Evolutionary conservation across 1,140 invertebrate genomes (phyloP).

Genomic region (Zelostemma sp.): DNA sequence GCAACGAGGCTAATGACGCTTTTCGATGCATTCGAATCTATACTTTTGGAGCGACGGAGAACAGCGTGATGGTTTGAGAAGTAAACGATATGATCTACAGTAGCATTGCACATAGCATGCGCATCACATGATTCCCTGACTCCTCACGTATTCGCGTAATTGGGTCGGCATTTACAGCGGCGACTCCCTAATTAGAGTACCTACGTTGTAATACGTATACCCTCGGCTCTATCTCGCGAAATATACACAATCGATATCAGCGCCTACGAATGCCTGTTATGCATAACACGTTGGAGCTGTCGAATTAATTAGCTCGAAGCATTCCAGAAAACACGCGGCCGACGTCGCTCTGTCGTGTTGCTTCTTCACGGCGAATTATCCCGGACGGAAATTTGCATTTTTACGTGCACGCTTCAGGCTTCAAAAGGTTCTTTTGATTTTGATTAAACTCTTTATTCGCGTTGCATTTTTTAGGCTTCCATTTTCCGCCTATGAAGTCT

Average conservation of each 20-base stretch:
- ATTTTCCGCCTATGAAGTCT: too few species aligned
- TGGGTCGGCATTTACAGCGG: conserved; percentile 48
- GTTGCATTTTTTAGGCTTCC: too few species aligned
- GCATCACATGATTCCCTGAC: conserved; percentile 37
- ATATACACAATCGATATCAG: conserved; percentile 48
- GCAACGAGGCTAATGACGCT: too few species aligned
- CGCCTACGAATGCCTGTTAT: conserved; percentile 46
- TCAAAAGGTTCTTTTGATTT: too few species aligned
- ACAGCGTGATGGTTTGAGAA: conserved; percentile 33
- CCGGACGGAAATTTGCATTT: too few species aligned
- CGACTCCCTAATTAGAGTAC: conserved; percentile 48
- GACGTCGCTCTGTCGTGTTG: not conserved
- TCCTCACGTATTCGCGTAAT: conserved; percentile 50
- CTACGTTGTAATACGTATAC: conserved; percentile 18
- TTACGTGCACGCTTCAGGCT: too few species aligned
- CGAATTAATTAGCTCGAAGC: conserved; percentile 48
- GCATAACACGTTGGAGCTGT: conserved; percentile 45
- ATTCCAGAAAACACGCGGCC: conserved; percentile 35
- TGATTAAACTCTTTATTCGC: too few species aligned
- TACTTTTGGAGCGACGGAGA: conserved; percentile 32
- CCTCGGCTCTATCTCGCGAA: conserved; percentile 44
- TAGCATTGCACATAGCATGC: conserved; percentile 35
- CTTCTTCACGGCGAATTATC: not conserved
- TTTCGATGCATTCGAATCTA: conserved; percentile 18
- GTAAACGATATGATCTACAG: conserved; percentile 17